Evolutionary conservation across 2,797 vertebrate genomes (phyloP).

Genomic region (Myotis vivesi): DNA sequence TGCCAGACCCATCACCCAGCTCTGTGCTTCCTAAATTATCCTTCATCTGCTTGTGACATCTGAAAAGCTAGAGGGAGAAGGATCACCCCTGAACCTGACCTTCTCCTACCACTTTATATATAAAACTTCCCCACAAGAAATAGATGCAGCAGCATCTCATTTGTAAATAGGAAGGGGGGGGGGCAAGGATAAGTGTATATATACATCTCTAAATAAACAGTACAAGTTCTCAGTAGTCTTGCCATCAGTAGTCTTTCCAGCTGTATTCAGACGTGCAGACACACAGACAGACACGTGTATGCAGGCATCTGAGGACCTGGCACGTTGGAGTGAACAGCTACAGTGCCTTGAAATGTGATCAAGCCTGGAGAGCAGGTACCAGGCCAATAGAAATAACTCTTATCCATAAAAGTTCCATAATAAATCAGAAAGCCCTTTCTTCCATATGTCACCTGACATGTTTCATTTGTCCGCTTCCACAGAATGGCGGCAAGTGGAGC

Average conservation of each 20-base stretch:
- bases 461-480: conserved; percentile 76
- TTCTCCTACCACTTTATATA: conserved; percentile 40
- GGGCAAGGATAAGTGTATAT: background rate
- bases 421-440: conserved; percentile 81
- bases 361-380: conserved; percentile 64
- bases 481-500: conserved; percentile 68
- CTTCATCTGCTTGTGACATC: conserved; percentile 75
- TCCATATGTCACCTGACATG: conserved; percentile 72
- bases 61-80: conserved; percentile 74
- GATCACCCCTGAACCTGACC: conserved; percentile 58
- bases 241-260: background rate
- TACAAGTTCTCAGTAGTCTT: background rate
- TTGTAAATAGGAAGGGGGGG: conserved; percentile 67
- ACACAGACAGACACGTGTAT: background rate
- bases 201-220: background rate
- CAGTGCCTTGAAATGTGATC: conserved; percentile 77
- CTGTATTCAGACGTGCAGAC: background rate
- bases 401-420: conserved; percentile 69
- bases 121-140: conserved; percentile 52
- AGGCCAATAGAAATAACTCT: conserved; percentile 80
- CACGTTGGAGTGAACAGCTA: background rate
- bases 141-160: conserved; percentile 56
- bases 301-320: background rate
- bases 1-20: conserved; percentile 78
- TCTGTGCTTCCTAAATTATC: conserved; percentile 76